Conservation (phyloP, 2,797 vertebrate species). For the Simalia tracyae region DNA sequence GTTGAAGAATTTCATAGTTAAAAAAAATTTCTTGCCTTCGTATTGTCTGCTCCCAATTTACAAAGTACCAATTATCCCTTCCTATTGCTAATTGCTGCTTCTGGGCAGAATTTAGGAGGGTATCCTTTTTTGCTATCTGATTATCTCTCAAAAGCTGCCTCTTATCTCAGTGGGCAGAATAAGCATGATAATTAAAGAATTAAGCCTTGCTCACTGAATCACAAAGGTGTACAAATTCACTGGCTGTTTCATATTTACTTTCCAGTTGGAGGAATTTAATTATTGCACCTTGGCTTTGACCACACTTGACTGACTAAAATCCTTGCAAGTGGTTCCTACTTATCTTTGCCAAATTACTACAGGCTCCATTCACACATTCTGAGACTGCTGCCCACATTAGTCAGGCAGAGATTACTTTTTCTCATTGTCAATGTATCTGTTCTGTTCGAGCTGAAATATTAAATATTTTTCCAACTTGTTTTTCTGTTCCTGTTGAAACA, state of each 20-base stretch:
- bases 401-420: neutral
- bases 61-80: constrained; percentile 45
- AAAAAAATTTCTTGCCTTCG: constrained; percentile 5
- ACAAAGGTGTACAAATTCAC: constrained; percentile 63
- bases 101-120: constrained; percentile 58
- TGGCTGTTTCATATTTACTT: constrained; percentile 74
- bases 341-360: constrained; percentile 39
- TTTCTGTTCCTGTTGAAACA: too few relatives aligned
- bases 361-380: constrained; percentile 26
- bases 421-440: neutral
- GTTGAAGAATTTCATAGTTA: neutral
- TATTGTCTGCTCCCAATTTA: constrained; percentile 21
- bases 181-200: constrained; percentile 73
- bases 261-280: constrained; percentile 73
- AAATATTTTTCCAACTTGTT: too few relatives aligned
- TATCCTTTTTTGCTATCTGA: constrained; percentile 64
- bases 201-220: constrained; percentile 67
- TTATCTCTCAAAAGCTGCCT: constrained; percentile 69
- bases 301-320: constrained; percentile 59
- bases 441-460: too few relatives aligned
- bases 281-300: constrained; percentile 68
- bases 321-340: constrained; percentile 39
- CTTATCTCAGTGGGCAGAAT: constrained; percentile 70
- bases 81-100: constrained; percentile 54
- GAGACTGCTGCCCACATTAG: constrained; percentile 3